Conservation (phyloP, 1,140 invertebrate genomes). For the Dreissena polymorpha region DNA sequence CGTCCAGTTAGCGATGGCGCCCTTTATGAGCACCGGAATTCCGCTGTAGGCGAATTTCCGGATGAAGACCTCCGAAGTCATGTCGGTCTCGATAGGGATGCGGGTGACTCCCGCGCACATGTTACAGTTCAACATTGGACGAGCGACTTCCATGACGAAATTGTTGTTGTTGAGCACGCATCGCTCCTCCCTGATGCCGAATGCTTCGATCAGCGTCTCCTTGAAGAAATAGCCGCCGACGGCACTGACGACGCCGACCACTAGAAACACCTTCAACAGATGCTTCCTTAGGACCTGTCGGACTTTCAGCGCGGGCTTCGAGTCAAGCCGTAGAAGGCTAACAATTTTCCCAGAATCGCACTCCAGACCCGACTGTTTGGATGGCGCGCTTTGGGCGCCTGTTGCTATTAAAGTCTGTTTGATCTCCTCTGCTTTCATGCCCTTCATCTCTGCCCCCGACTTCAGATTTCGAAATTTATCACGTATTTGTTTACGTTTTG, state of each 20-base stretch:
- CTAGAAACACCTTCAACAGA: constrained; percentile 10
- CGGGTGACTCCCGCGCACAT: constrained; percentile 84
- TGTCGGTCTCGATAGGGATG: constrained; percentile 78
- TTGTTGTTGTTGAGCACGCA: constrained; percentile 91
- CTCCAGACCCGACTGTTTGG: too few species aligned
- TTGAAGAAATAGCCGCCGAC: neutral
- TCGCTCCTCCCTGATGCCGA: constrained; percentile 69
- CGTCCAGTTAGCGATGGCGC: constrained; percentile 89
- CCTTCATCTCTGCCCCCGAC: too few species aligned
- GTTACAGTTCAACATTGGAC: constrained; percentile 90
- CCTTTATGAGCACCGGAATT: constrained; percentile 90
- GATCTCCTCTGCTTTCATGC: too few species aligned
- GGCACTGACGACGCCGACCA: neutral
- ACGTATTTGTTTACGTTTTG: too few species aligned
- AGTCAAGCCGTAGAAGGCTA: too few species aligned
- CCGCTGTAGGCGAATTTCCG: constrained; percentile 85
- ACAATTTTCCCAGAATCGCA: too few species aligned
- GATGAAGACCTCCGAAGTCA: constrained; percentile 84
- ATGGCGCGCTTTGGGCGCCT: too few species aligned
- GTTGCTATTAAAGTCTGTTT: too few species aligned
- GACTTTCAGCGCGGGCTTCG: too few species aligned
- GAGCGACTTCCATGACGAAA: constrained; percentile 90
- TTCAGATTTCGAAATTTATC: too few species aligned
- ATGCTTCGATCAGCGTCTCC: neutral
- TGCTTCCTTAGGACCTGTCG: neutral